These are phyloP conservation scores for Apis mellifera DNA, from an alignment of 1,140 invertebrate species.

Conservation along the genomic window DNA sequence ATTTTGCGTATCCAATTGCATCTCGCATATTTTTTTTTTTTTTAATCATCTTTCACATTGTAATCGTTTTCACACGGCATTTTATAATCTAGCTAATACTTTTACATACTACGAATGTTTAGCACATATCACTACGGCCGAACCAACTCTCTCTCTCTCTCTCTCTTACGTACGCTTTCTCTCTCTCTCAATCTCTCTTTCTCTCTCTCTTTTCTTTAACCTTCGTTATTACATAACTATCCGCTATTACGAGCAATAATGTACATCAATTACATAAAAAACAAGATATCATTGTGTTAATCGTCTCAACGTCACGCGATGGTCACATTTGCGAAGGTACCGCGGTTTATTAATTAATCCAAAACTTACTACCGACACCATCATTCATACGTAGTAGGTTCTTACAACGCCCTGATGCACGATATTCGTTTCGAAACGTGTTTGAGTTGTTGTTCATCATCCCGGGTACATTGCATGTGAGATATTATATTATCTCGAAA, in stretches of 20 bases:
- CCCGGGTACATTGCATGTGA: conserved; percentile 19
- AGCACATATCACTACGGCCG: conserved; percentile 67
- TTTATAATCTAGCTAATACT: conserved; percentile 70
- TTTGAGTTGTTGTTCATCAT: not conserved
- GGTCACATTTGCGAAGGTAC: conserved; percentile 57
- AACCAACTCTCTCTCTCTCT: conserved; percentile 22
- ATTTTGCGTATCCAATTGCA: conserved; percentile 49
- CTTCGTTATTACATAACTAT: conserved; percentile 62
- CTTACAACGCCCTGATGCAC: conserved; percentile 21
- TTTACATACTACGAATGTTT: conserved; percentile 71
- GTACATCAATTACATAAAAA: conserved; percentile 76
- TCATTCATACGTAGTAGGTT: not conserved
- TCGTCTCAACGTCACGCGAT: conserved; percentile 51
- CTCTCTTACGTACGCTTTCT: not conserved
- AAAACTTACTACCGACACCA: conserved; percentile 34
- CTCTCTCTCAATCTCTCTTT: not conserved
- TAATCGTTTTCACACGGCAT: conserved; percentile 53
- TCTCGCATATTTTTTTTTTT: conserved; percentile 38
- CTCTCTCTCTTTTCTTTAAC: conserved; percentile 8
- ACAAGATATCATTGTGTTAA: conserved; percentile 64
- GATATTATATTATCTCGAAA: conserved; percentile 19
- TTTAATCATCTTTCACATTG: conserved; percentile 48
- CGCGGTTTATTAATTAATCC: conserved; percentile 42
- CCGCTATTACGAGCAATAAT: conserved; percentile 72
- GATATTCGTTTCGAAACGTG: conserved; percentile 16